Percentiles rank a stretch among this genome's conserved stretches.
These are phyloP conservation scores for Seira musarum DNA, from an alignment of 2,888 invertebrate genomes.

Conservation along the genomic window DNA sequence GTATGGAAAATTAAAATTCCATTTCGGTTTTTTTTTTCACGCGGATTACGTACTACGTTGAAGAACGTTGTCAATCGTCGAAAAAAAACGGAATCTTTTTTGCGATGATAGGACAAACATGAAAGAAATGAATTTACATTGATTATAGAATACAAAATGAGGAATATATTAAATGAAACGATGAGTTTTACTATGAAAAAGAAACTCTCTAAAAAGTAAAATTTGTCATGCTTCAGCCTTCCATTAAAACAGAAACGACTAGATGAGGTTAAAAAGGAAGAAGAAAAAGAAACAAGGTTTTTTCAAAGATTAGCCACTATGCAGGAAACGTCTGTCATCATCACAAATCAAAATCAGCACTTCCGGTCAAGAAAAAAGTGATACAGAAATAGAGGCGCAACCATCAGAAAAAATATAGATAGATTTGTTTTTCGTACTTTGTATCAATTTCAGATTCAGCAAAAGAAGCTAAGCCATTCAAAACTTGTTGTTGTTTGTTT, in stretches of 20 bases:
- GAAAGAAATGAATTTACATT: too few species aligned
- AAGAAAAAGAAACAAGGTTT: neutral
- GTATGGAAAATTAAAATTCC: too few species aligned
- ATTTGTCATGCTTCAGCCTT: neutral
- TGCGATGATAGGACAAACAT: too few species aligned
- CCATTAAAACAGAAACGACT: neutral
- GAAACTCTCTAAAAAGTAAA: too few species aligned
- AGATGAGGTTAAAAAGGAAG: neutral
- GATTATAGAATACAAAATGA: too few species aligned
- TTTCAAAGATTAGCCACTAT: neutral
- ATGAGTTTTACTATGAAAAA: too few species aligned
- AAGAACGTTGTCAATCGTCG: too few species aligned
- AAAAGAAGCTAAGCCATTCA: constrained; percentile 56
- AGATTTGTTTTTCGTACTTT: neutral
- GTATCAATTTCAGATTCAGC: constrained; percentile 23
- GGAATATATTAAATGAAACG: too few species aligned
- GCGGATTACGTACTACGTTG: too few species aligned
- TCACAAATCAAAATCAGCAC: constrained; percentile 6
- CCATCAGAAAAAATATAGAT: neutral
- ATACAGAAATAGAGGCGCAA: constrained; percentile 10
- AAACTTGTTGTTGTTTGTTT: constrained; percentile 32
- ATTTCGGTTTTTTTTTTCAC: too few species aligned
- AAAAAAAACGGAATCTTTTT: too few species aligned
- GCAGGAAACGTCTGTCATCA: constrained; percentile 4
- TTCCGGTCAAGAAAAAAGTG: constrained; percentile 14